A percentile compares a stretch with the other conserved stretches of the same genome.
phyloP scores from a whole-genome alignment of 2,797 vertebrate genomes.

The Eulemur albifrons region DNA sequence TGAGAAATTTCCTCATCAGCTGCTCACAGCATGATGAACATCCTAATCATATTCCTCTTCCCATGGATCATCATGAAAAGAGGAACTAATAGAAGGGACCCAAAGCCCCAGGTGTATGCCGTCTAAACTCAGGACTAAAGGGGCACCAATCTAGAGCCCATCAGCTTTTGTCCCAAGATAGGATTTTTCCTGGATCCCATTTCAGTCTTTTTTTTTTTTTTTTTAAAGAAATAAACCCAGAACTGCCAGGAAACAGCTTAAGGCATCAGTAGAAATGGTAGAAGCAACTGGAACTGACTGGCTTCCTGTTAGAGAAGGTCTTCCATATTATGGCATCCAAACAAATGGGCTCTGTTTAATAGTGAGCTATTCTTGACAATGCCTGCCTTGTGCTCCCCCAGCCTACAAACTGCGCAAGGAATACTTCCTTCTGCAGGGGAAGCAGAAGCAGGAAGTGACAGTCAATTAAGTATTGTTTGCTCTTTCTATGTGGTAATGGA shows the following conservation, averaged over 20 bases:
- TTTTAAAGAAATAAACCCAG: background rate
- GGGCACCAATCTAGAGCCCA: background rate
- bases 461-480: background rate
- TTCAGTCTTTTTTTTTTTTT: background rate
- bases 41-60: background rate
- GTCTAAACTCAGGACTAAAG: background rate
- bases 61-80: background rate
- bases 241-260: background rate
- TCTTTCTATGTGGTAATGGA: background rate
- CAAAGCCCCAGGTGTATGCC: background rate
- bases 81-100: background rate
- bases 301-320: background rate
- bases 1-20: background rate
- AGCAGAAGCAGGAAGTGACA: background rate
- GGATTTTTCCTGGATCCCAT: background rate
- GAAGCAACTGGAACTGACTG: background rate
- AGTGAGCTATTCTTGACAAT: background rate
- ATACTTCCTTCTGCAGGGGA: background rate
- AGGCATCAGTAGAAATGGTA: background rate
- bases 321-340: background rate
- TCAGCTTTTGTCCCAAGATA: background rate
- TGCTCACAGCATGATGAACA: background rate
- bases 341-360: conserved; percentile 1
- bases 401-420: background rate
- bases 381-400: background rate